Percentiles rank a stretch among this genome's conserved stretches.
Conservation (phyloP, 2,113 vertebrate genomes). For the Capreolus pygargus region DNA sequence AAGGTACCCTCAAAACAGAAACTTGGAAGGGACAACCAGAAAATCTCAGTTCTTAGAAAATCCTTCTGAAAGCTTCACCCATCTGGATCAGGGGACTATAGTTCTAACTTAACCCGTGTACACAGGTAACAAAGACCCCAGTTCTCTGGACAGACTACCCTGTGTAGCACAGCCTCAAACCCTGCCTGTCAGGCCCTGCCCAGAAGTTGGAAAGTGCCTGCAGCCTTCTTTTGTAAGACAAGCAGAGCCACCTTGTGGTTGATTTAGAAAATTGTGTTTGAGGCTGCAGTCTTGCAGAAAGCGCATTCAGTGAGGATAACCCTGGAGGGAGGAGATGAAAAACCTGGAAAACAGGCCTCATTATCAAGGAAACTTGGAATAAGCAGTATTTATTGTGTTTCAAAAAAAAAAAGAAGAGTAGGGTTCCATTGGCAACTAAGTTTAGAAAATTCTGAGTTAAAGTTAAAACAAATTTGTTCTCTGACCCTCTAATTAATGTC, state of each 20-base stretch:
- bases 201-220: accelerated
- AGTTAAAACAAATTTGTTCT: background rate
- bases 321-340: background rate
- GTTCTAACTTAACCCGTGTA: background rate
- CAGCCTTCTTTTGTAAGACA: background rate
- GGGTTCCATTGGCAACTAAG: background rate
- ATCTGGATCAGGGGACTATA: background rate
- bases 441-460: background rate
- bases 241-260: conserved; percentile 44
- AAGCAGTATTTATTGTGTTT: background rate
- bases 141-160: background rate
- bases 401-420: background rate
- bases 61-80: background rate
- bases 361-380: background rate
- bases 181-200: accelerated
- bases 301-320: background rate
- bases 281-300: background rate
- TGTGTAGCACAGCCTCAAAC: background rate
- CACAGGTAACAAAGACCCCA: background rate
- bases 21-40: background rate
- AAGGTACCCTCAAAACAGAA: background rate
- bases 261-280: background rate
- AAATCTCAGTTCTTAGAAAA: background rate
- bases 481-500: background rate
- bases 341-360: background rate